Base-by-base conservation (phyloP, 2,113 vertebrate species). In the Scartelaos histophorus region DNA sequence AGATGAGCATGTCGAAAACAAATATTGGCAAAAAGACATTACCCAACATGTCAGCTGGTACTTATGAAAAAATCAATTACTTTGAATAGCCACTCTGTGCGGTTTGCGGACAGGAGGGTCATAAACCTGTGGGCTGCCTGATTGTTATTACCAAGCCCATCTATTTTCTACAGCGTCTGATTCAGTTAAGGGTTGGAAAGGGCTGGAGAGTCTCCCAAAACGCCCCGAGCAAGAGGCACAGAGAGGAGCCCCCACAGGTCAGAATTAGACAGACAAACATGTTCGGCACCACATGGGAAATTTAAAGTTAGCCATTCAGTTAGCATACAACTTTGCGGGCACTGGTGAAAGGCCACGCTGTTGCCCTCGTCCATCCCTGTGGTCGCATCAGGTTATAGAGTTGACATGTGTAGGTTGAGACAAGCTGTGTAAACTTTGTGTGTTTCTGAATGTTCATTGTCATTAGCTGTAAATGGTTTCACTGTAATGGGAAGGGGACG, bases 1-100 rank as follows among this genome's bases (percentile, higher is more conserved):
- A 76, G 53, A 66, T 80, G 47, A 67, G 70, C 70, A 29, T 46
- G 16, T 58, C 72, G 76, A 77, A 79, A 85, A 82, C 79, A 86
- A 79, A 83, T 80, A 73, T 70, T 29, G 69, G 61, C 2, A 66
- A 13, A 81, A 77, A 66, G 19, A 57, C 64, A 86, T 82, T 51
- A 69, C 43, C 45, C 67, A 2, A 66, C 60, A 38, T 81, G 79
- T 76, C 56, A 74, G 67, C 35, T 47, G 57, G 56, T 69, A 64
- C 75, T 77, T 62, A 61, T 72, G 62, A 71, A 80, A 88, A 79
- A 69, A 66, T 80, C 64, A 7, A 70, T 72, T 76, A 53, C 25
- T 80, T 70, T 71, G 51, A 71, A 60, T 74, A 15, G 71, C 69
- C 34, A 22, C n/a, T 74, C 25, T 69, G 66, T 69, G 43, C 29